Conservation (phyloP, 2,888 invertebrate genomes). For the Poecilobothrus nobilitatus region DNA sequence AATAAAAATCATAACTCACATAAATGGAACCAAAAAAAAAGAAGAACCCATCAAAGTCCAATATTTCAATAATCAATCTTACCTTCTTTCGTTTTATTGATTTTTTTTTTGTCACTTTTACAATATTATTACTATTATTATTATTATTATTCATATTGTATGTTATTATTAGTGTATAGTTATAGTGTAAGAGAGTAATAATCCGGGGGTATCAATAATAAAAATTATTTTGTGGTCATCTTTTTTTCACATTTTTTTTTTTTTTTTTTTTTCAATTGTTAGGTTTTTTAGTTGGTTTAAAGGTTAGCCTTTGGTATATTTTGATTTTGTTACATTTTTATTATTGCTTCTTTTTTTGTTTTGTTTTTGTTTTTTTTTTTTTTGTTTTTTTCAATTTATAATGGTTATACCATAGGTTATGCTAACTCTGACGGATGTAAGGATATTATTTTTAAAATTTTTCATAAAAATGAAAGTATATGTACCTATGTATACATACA, state of each 20-base stretch:
- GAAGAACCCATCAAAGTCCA: neutral
- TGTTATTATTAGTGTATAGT: neutral
- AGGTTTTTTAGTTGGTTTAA: too few species aligned
- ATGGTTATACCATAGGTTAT: too few species aligned
- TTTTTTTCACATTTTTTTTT: neutral
- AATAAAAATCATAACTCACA: neutral
- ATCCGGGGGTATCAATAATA: neutral
- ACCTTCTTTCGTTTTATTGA: neutral
- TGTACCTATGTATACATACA: neutral
- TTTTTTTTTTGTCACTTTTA: neutral
- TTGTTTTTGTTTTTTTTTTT: too few species aligned
- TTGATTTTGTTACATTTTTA: too few species aligned
- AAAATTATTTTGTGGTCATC: neutral
- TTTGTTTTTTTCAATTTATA: too few species aligned
- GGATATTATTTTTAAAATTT: neutral
- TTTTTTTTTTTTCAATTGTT: too few species aligned
- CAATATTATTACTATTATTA: neutral
- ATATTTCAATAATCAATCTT: conserved; percentile 1
- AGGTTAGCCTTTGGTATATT: too few species aligned
- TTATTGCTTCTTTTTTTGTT: too few species aligned
- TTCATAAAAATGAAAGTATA: neutral
- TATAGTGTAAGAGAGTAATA: neutral
- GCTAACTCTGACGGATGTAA: neutral
- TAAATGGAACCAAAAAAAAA: neutral
- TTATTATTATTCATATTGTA: too few species aligned